Percentiles rank a stretch among this genome's conserved stretches.
Evolutionary conservation across 2,113 vertebrate species (phyloP).

Genomic region (Sminthopsis crassicaudata): DNA sequence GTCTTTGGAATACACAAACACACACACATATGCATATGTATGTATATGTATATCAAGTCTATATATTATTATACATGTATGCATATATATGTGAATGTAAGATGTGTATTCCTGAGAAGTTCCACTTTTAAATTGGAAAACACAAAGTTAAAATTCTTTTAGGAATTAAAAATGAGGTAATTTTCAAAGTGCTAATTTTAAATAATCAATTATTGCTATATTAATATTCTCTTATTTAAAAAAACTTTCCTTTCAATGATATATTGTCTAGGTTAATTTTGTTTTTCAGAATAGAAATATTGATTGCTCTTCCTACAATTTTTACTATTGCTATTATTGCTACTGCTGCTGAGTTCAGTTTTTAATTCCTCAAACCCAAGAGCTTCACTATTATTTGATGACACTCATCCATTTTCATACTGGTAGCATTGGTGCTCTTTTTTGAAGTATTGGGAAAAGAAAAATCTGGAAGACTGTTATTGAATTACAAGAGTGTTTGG

Average conservation of each 20-base stretch:
- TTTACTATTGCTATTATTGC: neutral
- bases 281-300: neutral
- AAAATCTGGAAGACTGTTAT: neutral
- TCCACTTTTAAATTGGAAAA: neutral
- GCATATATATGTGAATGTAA: no score
- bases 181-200: neutral
- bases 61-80: no score
- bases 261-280: neutral
- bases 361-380: neutral
- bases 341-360: neutral
- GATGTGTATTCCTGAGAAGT: neutral
- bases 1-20: neutral
- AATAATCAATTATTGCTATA: neutral
- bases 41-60: no score
- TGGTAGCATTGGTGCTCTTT: neutral
- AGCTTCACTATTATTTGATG: neutral
- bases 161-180: neutral
- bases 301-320: neutral
- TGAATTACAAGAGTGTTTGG: neutral
- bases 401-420: neutral
- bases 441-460: neutral
- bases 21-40: no score
- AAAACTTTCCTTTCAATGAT: no score
- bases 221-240: no score
- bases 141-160: neutral